Evolutionary conservation across 2,113 vertebrate species (phyloP).

Genomic region (Cyanoliseus patagonus): DNA sequence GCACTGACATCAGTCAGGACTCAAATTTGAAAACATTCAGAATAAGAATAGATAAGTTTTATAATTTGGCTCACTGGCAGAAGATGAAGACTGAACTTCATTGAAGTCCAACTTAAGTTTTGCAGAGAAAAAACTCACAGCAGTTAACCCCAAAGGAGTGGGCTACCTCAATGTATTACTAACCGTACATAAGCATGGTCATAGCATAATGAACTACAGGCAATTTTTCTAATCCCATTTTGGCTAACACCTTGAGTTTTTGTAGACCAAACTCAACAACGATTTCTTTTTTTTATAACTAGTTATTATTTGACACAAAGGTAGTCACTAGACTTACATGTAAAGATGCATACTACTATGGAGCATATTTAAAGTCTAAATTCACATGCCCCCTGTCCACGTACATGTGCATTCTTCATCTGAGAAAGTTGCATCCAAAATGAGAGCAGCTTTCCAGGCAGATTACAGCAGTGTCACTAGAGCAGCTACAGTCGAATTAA

Average conservation of each 20-base stretch:
- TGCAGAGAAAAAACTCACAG: neutral
- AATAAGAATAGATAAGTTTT: neutral
- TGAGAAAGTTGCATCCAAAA: neutral
- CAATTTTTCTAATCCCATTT: neutral
- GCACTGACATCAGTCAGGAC: neutral
- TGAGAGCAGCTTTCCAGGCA: neutral
- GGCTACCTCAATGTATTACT: neutral
- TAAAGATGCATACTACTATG: neutral
- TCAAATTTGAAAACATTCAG: neutral
- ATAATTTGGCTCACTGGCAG: neutral
- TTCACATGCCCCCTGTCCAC: rapidly evolving
- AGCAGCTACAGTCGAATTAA: neutral
- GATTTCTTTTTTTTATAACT: neutral
- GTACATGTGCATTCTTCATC: neutral
- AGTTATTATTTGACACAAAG: neutral
- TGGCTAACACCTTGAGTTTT: neutral
- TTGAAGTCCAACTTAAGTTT: neutral
- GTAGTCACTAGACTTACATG: neutral
- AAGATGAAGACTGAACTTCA: neutral
- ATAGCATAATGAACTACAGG: neutral
- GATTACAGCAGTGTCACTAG: neutral
- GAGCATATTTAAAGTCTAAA: neutral
- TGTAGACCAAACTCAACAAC: neutral
- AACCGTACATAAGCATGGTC: neutral
- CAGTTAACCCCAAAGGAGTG: neutral